Evolutionary conservation across 2,113 vertebrate species (phyloP), one percentile per base, ranked within the genome.

Genomic region (Falco punctatus): DNA sequence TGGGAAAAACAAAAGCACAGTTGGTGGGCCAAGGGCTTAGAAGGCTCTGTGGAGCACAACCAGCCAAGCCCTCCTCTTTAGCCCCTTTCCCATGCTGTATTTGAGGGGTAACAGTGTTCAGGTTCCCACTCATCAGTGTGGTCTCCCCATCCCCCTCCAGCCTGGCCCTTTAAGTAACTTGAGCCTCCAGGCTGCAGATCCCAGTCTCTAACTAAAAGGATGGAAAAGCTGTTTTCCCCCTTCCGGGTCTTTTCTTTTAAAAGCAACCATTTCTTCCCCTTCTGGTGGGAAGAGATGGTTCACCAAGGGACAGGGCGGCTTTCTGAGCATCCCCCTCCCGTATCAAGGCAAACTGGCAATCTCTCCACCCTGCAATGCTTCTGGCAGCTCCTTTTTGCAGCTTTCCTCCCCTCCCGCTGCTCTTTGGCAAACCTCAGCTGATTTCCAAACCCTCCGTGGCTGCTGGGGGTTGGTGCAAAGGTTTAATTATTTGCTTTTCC

Each of bases 401-500:
- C 12, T 83, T 58, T 57, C 23, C 52, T 48, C 44, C 72, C 74
- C 57, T 69, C 51, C 52, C 4, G 0, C 13, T 0, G 0, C 12
- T 18, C 67, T 89, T 91, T 74, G 71, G 78, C 84, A 74, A 80
- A n/a, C 30, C 40, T 26, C 65, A 72, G 61, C 78, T 26, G 54
- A 75, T 95, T 96, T 96, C 92, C 80, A 92, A 95, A 82, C 30
- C 22, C 48, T 88, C 38, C 5, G 5, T 17, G 81, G 80, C 85
- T 78, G 79, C 87, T 10, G 84, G 75, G 71, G 92, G 86, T 17
- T 92, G 80, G 86, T 21, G 40, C 88, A 81, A 54, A 80, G 28
- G 92, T 94, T 97, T 97, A 90, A 95, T 97, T 61, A 97, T 97
- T 97, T 93, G 88, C 95, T 88, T 92, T 88, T 51, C 40, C 21